phyloP scores from a whole-genome alignment of 1,140 invertebrate genomes.

The Hydropsyche tenuis region DNA sequence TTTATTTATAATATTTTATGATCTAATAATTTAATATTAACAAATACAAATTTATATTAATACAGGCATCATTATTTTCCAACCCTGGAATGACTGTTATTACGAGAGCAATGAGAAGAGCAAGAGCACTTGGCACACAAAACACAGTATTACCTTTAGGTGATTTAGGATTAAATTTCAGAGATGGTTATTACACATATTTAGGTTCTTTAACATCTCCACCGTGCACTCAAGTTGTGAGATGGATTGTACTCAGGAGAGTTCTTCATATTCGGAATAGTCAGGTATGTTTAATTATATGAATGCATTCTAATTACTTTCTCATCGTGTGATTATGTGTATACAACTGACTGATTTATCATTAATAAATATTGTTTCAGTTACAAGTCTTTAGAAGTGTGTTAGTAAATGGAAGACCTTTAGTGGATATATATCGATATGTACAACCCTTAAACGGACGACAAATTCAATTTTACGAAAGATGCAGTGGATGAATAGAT shows the following conservation, averaged over 20 bases:
- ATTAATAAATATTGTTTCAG: conserved; percentile 26
- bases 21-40: neutral
- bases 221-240: conserved; percentile 76
- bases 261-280: neutral
- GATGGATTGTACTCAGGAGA: conserved; percentile 65
- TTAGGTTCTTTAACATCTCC: conserved; percentile 77
- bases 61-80: conserved; percentile 19
- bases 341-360: too few species aligned
- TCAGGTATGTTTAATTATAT: conserved; percentile 24
- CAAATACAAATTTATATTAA: neutral
- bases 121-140: neutral
- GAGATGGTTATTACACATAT: conserved; percentile 68
- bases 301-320: conserved; percentile 8
- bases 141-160: conserved; percentile 20
- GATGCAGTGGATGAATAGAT: neutral
- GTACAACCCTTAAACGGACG: conserved; percentile 31
- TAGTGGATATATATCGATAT: conserved; percentile 22
- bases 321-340: too few species aligned
- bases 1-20: neutral
- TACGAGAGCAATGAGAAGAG: conserved; percentile 8
- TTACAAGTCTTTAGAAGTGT: conserved; percentile 17
- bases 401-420: conserved; percentile 2
- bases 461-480: conserved; percentile 1
- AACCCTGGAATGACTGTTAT: conserved; percentile 9
- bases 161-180: conserved; percentile 52